Conservation (phyloP, 1,140 invertebrate genomes). For the Lucilia cuprina region DNA sequence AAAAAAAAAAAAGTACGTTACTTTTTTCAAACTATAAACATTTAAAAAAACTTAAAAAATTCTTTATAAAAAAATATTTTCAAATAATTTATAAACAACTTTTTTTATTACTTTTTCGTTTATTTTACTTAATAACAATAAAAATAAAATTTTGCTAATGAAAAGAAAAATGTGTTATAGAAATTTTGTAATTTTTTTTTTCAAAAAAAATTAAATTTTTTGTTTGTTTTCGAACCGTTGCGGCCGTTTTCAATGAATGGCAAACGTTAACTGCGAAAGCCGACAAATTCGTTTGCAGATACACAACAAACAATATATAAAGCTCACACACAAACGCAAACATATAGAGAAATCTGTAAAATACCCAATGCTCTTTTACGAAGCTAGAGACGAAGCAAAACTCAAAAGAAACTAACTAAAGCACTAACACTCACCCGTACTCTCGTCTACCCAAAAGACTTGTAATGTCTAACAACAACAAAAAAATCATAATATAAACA, state of each 20-base stretch:
- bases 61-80: background rate
- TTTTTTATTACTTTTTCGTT: background rate
- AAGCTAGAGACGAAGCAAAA: background rate
- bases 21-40: background rate
- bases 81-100: background rate
- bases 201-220: background rate
- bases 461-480: too few species aligned
- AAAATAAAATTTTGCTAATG: background rate
- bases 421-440: background rate
- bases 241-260: constrained; percentile 29
- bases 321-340: background rate
- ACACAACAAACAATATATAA: constrained; percentile 2
- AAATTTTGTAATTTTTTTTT: background rate
- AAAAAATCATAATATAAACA: background rate
- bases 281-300: constrained; percentile 8
- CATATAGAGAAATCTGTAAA: background rate
- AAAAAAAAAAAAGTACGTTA: background rate
- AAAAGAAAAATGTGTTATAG: background rate
- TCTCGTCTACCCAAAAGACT: background rate
- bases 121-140: background rate
- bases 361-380: background rate
- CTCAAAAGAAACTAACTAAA: background rate
- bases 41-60: too few species aligned
- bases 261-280: constrained; percentile 31
- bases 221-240: background rate